phyloP scores from a whole-genome alignment of 2,797 vertebrate species.

The Phrynocephalus guinanensis region DNA sequence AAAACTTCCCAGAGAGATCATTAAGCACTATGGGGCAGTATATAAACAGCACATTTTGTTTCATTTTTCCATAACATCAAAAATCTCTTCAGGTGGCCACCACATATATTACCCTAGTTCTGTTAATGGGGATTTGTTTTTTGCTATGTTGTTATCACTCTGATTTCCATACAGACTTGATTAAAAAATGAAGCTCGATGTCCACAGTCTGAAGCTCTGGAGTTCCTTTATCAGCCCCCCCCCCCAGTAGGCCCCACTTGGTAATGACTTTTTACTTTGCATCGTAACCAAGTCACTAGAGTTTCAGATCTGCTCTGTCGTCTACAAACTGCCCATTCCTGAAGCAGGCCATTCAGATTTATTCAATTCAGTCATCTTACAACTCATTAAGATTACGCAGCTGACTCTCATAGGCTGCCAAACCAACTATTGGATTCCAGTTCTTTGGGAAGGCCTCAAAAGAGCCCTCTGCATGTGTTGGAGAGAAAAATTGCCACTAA shows the following conservation, averaged over 20 bases:
- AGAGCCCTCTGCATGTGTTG: conserved; percentile 49
- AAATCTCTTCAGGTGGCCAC: not conserved
- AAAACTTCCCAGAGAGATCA: no score
- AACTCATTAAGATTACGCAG: not conserved
- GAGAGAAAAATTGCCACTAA: conserved; percentile 35
- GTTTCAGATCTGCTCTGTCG: not conserved
- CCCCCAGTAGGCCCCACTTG: not conserved
- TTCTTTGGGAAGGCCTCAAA: conserved; percentile 23
- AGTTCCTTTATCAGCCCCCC: not conserved
- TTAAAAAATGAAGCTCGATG: not conserved
- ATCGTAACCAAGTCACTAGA: not conserved
- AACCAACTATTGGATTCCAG: conserved; percentile 13
- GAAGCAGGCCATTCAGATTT: not conserved
- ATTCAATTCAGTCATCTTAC: not conserved
- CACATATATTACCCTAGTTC: not conserved
- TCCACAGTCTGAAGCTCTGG: not conserved
- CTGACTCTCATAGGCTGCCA: conserved; percentile 18
- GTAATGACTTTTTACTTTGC: not conserved
- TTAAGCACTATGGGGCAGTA: not conserved
- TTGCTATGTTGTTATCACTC: not conserved
- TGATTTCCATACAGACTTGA: not conserved
- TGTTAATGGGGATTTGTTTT: not conserved
- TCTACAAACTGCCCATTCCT: not conserved
- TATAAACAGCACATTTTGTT: not conserved
- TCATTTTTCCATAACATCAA: not conserved